Evolutionary conservation across 1,140 invertebrate genomes (phyloP), one percentile per base, ranked within the genome.

Genomic region (Oryctes rhinoceros): DNA sequence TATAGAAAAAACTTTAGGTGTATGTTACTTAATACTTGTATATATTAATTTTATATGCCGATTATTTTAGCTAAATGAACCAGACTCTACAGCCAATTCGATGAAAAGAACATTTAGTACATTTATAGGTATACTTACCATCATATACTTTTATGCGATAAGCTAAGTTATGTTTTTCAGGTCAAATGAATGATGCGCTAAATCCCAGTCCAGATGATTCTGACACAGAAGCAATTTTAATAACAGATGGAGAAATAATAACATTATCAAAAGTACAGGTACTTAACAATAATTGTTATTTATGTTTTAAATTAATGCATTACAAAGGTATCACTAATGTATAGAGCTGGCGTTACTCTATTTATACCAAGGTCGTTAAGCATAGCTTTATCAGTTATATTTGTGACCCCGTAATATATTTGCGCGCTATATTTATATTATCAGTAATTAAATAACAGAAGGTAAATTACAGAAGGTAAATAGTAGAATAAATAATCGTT

Each of bases 81-180:
- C 92, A 79, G 91, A 92, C 82, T 92, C 92, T 76, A 91, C 93
- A 20, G 92, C 91, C 13, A 92, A 91, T 85, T 91, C 90, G 35
- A 91, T 94, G 87, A 94, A 94, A 85, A 90, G 91, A 82, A 93
- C 93, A 83, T 87, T 95, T 35, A 92, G 91, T 82, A 90, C 89
- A 77, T 93, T 95, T 83, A 88, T 92, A 91, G 91, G 83, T 91
- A 48, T 82, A 48, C 3, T 35, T 62, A 4, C 4, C 10, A 71
- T 47, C 3, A 78, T n/a, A 1, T 75, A 20, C 53, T 48, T 59
- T 44, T 76, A 20, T 47, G 37, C 62, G 11, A n/a, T 37, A 30
- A 2, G 15, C 39, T 44, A 44, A 1, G 80, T 48, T 75, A 47
- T 77, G 62, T 80, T 81, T 82, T 78, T 83, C 44, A 83, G 90